Conservation (phyloP, 2,888 invertebrate genomes). For the Coelogynopora nodosa region DNA sequence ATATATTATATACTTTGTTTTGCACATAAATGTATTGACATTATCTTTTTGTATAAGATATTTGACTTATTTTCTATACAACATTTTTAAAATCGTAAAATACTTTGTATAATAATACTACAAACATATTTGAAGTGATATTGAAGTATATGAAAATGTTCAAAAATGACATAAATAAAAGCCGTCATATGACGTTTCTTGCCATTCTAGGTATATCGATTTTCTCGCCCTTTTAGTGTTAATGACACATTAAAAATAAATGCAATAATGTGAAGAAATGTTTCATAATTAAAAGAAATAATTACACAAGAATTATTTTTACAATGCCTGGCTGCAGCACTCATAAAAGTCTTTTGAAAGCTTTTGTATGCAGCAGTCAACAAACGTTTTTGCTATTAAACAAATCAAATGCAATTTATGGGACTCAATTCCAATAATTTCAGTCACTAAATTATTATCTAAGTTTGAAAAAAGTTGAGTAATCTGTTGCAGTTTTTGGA, state of each 20-base stretch:
- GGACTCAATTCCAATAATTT: not conserved
- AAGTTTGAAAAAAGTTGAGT: not conserved
- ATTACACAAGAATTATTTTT: not conserved
- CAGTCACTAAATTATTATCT: not conserved
- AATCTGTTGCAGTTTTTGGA: not conserved
- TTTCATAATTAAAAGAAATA: conserved; percentile 9
- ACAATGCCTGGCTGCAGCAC: not conserved
- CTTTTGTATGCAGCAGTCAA: not conserved
- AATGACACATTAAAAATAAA: too few relatives aligned
- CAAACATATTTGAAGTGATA: not conserved
- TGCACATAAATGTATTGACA: not conserved
- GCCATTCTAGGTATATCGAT: not conserved
- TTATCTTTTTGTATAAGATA: not conserved
- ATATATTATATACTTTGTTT: not conserved
- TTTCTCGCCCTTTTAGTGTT: not conserved
- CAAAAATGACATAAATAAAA: not conserved
- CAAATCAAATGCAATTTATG: conserved; percentile 11
- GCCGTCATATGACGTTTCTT: not conserved
- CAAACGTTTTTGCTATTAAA: not conserved
- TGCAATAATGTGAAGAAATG: not conserved
- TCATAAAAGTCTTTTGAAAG: not conserved
- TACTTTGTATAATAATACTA: not conserved
- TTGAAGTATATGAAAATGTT: not conserved
- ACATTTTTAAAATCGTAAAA: not conserved
- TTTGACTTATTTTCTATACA: not conserved